A percentile compares a stretch with the other conserved stretches of the same genome.
These are phyloP conservation scores for Mayetiola destructor DNA, from an alignment of 2,888 invertebrate genomes.

Conservation along the genomic window DNA sequence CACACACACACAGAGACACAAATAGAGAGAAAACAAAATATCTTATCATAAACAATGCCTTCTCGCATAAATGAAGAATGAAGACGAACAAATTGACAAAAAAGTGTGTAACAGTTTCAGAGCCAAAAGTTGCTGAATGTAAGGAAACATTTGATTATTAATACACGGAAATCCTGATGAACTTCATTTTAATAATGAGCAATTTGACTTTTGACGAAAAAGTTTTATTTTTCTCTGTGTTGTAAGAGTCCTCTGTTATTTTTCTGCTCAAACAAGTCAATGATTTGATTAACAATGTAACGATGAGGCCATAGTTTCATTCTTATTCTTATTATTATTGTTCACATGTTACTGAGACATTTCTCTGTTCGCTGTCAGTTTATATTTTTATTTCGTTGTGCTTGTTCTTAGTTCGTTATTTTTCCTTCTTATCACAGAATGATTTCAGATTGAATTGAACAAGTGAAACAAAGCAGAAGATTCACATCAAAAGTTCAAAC, in stretches of 20 bases:
- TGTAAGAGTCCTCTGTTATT: no score
- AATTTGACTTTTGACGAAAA: conserved; percentile 14
- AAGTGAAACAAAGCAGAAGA: no score
- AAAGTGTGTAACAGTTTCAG: no score
- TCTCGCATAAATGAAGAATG: background rate
- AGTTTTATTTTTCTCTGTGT: no score
- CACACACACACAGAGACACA: background rate
- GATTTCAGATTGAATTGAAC: no score
- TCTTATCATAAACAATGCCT: background rate
- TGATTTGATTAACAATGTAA: conserved; percentile 8
- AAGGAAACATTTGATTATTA: conserved; percentile 13
- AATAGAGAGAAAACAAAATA: background rate
- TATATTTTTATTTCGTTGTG: no score
- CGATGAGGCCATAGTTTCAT: background rate
- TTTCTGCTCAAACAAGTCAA: conserved; percentile 13
- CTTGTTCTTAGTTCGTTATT: no score
- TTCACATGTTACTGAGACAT: background rate
- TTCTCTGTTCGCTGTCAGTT: no score
- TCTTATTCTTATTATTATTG: background rate
- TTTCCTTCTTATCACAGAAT: no score
- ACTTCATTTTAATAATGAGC: conserved; percentile 12
- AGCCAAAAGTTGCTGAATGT: background rate
- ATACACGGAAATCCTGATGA: conserved; percentile 14
- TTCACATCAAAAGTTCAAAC: no score
- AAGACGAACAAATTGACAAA: conserved; percentile 8